phyloP scores from a whole-genome alignment of 2,797 vertebrate genomes.

The Manis crassicaudata region DNA sequence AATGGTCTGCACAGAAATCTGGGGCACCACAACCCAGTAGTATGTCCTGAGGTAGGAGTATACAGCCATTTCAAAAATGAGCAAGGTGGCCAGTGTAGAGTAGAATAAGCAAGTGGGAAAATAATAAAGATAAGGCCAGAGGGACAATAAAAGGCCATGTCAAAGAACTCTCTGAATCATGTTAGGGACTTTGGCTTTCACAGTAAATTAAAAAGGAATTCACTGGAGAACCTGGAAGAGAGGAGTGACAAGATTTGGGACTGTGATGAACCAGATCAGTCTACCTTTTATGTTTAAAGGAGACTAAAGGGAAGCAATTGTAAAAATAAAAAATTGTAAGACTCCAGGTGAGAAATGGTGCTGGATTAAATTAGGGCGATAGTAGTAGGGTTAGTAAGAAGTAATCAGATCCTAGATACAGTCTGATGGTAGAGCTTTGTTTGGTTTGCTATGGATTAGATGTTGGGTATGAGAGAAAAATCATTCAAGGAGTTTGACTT shows the following conservation, averaged over 20 bases:
- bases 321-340: background rate
- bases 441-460: background rate
- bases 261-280: background rate
- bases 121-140: background rate
- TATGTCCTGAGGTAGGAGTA: background rate
- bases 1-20: background rate
- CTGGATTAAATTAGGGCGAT: background rate
- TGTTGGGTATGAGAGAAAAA: background rate
- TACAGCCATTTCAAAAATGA: background rate
- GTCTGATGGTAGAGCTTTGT: background rate
- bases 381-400: background rate
- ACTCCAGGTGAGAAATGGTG: background rate
- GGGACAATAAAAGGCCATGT: background rate
- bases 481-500: background rate
- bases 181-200: background rate
- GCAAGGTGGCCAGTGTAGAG: background rate
- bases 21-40: background rate
- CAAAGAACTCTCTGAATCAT: background rate
- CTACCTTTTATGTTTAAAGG: background rate
- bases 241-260: background rate
- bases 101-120: background rate
- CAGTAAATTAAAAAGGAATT: background rate
- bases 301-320: background rate
- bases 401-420: background rate
- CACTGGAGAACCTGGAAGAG: background rate